Evolutionary conservation across 1,140 invertebrate genomes (phyloP).

Genomic region (Leucophenga varia): DNA sequence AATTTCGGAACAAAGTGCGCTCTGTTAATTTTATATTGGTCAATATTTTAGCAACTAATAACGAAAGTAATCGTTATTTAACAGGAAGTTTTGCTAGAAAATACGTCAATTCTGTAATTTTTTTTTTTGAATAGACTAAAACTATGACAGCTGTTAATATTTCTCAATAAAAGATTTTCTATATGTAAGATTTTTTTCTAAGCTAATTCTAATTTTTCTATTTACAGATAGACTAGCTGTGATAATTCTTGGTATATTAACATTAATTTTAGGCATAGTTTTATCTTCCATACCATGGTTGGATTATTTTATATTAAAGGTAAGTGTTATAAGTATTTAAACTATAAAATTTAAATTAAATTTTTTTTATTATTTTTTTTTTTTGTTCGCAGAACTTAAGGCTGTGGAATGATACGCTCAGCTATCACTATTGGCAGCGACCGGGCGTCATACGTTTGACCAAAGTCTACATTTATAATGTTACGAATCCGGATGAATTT

Average conservation of each 20-base stretch:
- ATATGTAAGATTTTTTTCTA: too few relatives aligned
- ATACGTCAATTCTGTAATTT: too few relatives aligned
- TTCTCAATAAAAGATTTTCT: too few relatives aligned
- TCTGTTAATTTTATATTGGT: too few relatives aligned
- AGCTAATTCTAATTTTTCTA: too few relatives aligned
- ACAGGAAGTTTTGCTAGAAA: too few relatives aligned
- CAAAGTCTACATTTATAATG: conserved; percentile 88
- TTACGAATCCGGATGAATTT: conserved; percentile 82
- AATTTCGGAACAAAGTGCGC: too few relatives aligned
- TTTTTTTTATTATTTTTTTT: not conserved
- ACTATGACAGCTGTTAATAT: too few relatives aligned
- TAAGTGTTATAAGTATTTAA: too few relatives aligned
- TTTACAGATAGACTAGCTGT: conserved; percentile 76
- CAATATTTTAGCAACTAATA: too few relatives aligned
- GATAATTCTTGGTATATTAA: conserved; percentile 74
- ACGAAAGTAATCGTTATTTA: too few relatives aligned
- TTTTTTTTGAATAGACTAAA: too few relatives aligned
- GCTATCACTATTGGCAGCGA: conserved; percentile 90
- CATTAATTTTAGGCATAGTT: conserved; percentile 76
- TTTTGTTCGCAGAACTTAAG: conserved; percentile 72
- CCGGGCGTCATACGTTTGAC: conserved; percentile 85
- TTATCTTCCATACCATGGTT: conserved; percentile 81
- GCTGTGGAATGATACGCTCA: conserved; percentile 78
- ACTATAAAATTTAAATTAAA: not conserved
- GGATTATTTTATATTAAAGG: conserved; percentile 81